Conservation (phyloP, 2,797 vertebrate genomes). For the Gymnopithys bicolor region DNA sequence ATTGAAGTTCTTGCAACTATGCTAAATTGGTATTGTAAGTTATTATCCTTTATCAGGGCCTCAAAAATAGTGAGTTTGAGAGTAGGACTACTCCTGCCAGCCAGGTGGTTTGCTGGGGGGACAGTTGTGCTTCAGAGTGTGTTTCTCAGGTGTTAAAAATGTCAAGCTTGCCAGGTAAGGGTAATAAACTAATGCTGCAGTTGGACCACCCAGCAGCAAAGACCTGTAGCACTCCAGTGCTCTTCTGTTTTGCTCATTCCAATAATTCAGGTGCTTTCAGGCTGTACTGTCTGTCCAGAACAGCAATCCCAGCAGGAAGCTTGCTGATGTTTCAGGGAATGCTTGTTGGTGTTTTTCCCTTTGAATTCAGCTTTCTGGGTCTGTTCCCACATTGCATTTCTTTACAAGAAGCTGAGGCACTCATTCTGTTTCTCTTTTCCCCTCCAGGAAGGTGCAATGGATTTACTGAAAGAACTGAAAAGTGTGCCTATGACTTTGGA, state of each 20-base stretch:
- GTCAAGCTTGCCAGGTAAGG: neutral
- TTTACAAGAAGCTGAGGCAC: neutral
- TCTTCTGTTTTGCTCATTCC: neutral
- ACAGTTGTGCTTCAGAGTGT: neutral
- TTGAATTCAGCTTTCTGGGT: neutral
- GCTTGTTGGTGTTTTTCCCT: neutral
- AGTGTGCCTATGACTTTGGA: slow-evolving; percentile 91
- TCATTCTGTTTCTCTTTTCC: neutral
- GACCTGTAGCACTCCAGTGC: neutral
- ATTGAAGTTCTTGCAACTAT: neutral
- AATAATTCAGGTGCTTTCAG: neutral
- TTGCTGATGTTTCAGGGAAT: neutral
- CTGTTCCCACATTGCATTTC: neutral
- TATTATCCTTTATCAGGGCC: neutral
- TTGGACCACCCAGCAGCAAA: neutral
- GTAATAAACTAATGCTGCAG: neutral
- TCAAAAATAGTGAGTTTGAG: neutral
- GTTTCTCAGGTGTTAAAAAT: neutral
- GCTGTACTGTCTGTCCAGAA: neutral
- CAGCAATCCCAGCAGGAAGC: neutral
- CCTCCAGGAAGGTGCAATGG: slow-evolving; percentile 89
- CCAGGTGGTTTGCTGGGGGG: neutral
- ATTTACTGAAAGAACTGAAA: slow-evolving; percentile 91
- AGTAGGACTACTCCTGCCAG: neutral
- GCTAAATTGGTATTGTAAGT: neutral